Evolutionary conservation across 2,113 vertebrate species (phyloP), one percentile per base, ranked within the genome.

Genomic region (Tichodroma muraria): DNA sequence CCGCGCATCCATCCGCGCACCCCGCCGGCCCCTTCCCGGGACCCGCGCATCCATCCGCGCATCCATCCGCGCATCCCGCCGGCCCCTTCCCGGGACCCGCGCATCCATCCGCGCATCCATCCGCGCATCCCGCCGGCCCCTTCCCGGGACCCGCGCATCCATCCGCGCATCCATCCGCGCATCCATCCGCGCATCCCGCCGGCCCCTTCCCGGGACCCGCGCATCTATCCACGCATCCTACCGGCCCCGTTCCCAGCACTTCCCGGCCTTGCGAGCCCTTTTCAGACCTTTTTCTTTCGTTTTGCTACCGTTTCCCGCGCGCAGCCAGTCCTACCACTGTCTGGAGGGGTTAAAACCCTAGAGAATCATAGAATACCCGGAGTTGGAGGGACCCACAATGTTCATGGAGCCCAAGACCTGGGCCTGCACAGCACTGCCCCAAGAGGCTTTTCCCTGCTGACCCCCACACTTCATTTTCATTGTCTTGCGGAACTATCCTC

Each of bases 251-350:
- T 68, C 27, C 63, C 72, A 2, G 24, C 1, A 0, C 19, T 33
- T 45, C 23, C 19, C 6, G 0, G 9, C 42, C 31, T 21, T 15
- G 27, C 1, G 1, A 18, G 6, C 8, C 13, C 53, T 10, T 75
- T 59, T 18, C 15, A 69, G n/a, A n/a, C 20, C 4, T 8, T 15
- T 61, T 1, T 6, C 16, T 9, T 33, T 25, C 4, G 2, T 44
- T 66, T 17, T 10, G 4, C 4, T 64, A 12, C 22, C 0, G 0
- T 42, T 76, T 33, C n/a, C 49, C 17, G 1, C 0, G 0, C 1
- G 0, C 13, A 17, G n/a, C 16, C 10, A n/a, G 61, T 57, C 27
- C 57, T 15, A 1, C 10, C 1, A 0, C 11, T 19, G 37, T 7
- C 45, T 8, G 23, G 12, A 57, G 65, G 3, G 6, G 7, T 24